Evolutionary conservation across 2,888 invertebrate genomes (phyloP).

Genomic region (Coecobrya sp.): DNA sequence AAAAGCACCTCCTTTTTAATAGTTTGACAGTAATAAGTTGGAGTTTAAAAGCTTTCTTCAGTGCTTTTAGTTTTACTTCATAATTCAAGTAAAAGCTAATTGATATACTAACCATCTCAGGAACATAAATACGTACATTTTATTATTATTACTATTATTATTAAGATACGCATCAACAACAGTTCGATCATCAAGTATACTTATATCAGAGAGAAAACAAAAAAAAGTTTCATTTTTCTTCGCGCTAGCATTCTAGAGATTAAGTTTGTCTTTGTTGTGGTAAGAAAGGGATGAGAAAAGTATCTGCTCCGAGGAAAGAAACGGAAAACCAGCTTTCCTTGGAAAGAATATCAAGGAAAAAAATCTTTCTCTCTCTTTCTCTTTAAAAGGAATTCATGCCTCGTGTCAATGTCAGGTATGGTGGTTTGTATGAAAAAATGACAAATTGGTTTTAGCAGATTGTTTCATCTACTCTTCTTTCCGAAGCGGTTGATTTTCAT

Average conservation of each 20-base stretch:
- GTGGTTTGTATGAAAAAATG: constrained; percentile 84
- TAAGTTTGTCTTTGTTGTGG: constrained; percentile 62
- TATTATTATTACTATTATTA: neutral
- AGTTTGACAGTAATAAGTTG: constrained; percentile 74
- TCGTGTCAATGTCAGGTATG: constrained; percentile 85
- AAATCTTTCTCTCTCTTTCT: neutral
- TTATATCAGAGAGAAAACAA: neutral
- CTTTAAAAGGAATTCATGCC: constrained; percentile 48
- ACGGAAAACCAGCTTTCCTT: neutral
- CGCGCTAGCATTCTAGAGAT: constrained; percentile 41
- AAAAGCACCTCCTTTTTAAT: constrained; percentile 37
- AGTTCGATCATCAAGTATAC: constrained; percentile 36
- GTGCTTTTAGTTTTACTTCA: constrained; percentile 69
- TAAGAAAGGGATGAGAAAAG: constrained; percentile 41
- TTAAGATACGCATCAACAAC: neutral
- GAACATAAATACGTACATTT: neutral
- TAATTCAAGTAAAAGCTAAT: constrained; percentile 69
- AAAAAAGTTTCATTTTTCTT: constrained; percentile 53
- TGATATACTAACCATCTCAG: constrained; percentile 13
- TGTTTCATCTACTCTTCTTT: constrained; percentile 66
- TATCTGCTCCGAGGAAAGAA: constrained; percentile 24
- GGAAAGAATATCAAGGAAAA: constrained; percentile 11
- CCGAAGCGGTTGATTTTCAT: constrained; percentile 13
- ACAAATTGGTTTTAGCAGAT: constrained; percentile 86
- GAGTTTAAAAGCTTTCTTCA: constrained; percentile 65